These are phyloP conservation scores for Syrphus vitripennis DNA, from an alignment of 2,888 invertebrate species.

Conservation along the genomic window DNA sequence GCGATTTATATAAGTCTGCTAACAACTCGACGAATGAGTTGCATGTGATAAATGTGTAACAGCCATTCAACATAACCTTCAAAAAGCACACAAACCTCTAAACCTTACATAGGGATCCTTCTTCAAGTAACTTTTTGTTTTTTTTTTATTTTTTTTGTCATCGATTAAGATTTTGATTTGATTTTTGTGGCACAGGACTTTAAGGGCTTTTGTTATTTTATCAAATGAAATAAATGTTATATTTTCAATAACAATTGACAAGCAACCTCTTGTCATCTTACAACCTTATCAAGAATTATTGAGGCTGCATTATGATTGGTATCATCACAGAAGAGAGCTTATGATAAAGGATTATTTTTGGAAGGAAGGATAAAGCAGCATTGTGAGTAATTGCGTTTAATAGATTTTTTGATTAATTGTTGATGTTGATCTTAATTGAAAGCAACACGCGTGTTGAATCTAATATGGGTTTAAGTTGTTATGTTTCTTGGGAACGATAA, in stretches of 20 bases:
- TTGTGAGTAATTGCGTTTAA: background rate
- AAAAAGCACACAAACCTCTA: background rate
- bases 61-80: background rate
- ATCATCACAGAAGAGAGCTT: background rate
- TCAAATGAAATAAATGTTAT: background rate
- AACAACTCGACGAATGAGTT: background rate
- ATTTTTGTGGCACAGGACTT: background rate
- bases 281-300: background rate
- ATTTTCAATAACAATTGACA: background rate
- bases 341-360: background rate
- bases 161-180: background rate
- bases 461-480: background rate
- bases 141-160: background rate
- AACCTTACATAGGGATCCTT: background rate
- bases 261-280: background rate
- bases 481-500: background rate
- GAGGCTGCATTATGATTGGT: background rate
- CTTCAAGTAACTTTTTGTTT: background rate
- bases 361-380: background rate
- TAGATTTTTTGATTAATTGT: conserved; percentile 9
- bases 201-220: background rate
- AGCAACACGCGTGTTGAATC: background rate
- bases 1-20: background rate
- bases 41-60: background rate
- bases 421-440: background rate